Percentiles rank a stretch among this genome's conserved stretches.
Evolutionary conservation across 2,113 vertebrate species (phyloP).

Genomic region (Anas platyrhynchos): DNA sequence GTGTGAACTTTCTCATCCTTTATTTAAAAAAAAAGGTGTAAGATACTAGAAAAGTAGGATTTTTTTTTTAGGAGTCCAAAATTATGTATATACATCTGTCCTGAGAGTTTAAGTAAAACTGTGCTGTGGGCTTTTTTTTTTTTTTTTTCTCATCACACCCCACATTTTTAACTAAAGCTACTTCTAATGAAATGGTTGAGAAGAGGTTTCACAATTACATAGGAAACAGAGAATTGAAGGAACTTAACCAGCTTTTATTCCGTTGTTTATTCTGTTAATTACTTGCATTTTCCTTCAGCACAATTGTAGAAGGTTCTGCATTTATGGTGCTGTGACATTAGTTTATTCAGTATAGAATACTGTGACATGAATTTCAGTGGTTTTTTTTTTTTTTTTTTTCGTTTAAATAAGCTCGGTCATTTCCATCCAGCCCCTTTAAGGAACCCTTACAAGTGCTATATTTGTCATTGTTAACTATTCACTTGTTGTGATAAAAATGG

Average conservation of each 20-base stretch:
- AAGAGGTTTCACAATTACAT: not conserved
- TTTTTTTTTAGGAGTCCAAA: not conserved
- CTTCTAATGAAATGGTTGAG: not conserved
- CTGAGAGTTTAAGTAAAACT: not conserved
- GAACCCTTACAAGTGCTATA: not conserved
- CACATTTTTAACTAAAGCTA: not conserved
- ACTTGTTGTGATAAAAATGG: not conserved
- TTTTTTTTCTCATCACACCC: not conserved
- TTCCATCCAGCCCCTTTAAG: not conserved
- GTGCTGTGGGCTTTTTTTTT: not conserved
- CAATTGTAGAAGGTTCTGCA: not conserved
- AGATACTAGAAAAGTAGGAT: not conserved
- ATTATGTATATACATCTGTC: not conserved
- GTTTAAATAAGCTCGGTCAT: not conserved
- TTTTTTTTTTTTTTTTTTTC: not conserved
- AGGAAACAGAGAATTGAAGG: not conserved
- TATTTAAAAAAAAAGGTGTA: not conserved
- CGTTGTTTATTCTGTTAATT: not conserved
- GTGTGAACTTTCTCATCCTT: not conserved
- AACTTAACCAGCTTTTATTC: not conserved
- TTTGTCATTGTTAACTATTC: not conserved
- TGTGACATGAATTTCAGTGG: not conserved
- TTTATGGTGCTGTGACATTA: not conserved
- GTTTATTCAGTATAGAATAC: not conserved
- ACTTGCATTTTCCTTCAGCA: constrained; percentile 6